Evolutionary conservation across 1,140 invertebrate genomes (phyloP).

Genomic region (roundworm (Caenorhabditis elegans)): DNA sequence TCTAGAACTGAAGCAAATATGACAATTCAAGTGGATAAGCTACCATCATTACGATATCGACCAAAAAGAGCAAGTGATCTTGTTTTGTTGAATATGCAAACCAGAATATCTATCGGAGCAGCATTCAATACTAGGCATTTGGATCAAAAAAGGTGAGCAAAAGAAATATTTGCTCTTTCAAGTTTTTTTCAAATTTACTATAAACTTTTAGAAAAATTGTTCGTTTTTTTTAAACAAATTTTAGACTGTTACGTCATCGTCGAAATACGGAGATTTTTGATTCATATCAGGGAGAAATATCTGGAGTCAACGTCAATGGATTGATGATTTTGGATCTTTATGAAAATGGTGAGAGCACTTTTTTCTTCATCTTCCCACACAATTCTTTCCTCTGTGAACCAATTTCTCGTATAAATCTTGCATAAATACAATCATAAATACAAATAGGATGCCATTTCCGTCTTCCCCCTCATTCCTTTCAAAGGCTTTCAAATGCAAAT

Average conservation of each 20-base stretch:
- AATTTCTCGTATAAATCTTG: neutral
- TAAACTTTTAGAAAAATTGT: too few species aligned
- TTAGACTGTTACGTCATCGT: slow-evolving; percentile 8
- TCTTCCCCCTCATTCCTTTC: neutral
- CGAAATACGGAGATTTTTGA: slow-evolving; percentile 51
- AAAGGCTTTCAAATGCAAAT: neutral
- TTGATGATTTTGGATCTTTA: slow-evolving; percentile 55
- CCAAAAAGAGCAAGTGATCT: slow-evolving; percentile 50
- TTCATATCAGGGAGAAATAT: slow-evolving; percentile 55
- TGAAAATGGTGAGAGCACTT: slow-evolving; percentile 49
- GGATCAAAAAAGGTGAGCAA: neutral
- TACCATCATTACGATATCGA: slow-evolving; percentile 52
- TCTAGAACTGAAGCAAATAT: slow-evolving; percentile 50
- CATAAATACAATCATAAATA: neutral
- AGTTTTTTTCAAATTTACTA: too few species aligned
- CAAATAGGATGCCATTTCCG: slow-evolving; percentile 26
- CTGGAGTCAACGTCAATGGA: slow-evolving; percentile 63
- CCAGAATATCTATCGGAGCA: slow-evolving; percentile 53
- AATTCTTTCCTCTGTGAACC: neutral
- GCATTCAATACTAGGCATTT: slow-evolving; percentile 54
- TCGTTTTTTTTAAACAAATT: neutral
- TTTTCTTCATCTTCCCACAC: slow-evolving; percentile 9
- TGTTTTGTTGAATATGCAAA: slow-evolving; percentile 58
- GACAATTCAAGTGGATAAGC: slow-evolving; percentile 54
- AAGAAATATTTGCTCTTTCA: too few species aligned